Evolutionary conservation across 2,113 vertebrate species (phyloP), one percentile per base, ranked within the genome.

Genomic region (Eubucco bourcierii): DNA sequence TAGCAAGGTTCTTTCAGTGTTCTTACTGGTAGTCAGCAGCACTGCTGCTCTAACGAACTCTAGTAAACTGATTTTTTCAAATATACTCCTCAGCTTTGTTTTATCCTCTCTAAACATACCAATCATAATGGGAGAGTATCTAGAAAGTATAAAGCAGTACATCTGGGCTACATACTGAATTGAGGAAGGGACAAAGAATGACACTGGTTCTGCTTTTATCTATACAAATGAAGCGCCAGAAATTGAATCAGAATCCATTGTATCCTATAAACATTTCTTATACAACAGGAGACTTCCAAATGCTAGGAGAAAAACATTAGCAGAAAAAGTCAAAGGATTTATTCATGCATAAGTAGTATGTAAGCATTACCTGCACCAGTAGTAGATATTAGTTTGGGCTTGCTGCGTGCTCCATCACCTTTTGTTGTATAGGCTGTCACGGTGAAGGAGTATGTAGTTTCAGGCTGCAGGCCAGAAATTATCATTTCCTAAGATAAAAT

Each of bases 391-490:
- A 99, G 95, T 96, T 99, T 99, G 77, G 99, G 98, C 94, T 99
- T 99, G 98, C 99, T 99, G 93, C 99, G 98, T 70, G 99, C 99
- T 64, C 99, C 99, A 7, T 99, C 99, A n/a, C 99, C 99, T 97
- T 99, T 99, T 12, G 99, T 99, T 33, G 99, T 99, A 71, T 99
- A 99, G 85, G 99, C 99, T 91, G 98, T 99, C 87, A 99, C 99
- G 5, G 99, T 99, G 59, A 99, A 98, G 33, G 99, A 99, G 84
- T 99, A 99, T 18, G 98, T 98, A 21, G 98, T 99, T 97, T 99
- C 99, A 96, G 99, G 99, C 92, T 98, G 98, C 87, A 99, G 98
- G 65, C 99, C 99, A 95, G 98, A 97, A 97, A 99, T 98, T 94
- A 99, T 97, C 99, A 99, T 99, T 98, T 99, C 99, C 99, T 99